Conservation (phyloP, 1,140 invertebrate species). For the Drosophila santomea region DNA sequence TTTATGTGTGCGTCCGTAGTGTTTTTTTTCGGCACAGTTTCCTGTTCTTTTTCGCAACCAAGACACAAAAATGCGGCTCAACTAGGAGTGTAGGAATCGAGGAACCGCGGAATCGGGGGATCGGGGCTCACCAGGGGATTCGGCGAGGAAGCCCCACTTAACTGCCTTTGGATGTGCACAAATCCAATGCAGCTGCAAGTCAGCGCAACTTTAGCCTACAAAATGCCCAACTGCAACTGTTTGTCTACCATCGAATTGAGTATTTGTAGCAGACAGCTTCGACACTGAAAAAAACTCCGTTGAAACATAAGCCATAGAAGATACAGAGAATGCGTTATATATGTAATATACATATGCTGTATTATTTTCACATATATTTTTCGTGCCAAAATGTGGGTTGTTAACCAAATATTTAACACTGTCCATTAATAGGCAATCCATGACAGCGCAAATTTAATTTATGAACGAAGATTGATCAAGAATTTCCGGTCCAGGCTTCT, state of each 20-base stretch:
- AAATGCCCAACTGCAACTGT: constrained; percentile 48
- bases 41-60: constrained; percentile 80
- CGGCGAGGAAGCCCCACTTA: constrained; percentile 55
- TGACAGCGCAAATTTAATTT: not conserved
- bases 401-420: not conserved
- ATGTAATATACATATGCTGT: too few relatives aligned
- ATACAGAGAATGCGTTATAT: too few relatives aligned
- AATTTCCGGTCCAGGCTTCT: constrained; percentile 26
- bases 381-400: not conserved
- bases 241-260: constrained; percentile 34
- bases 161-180: constrained; percentile 54
- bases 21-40: constrained; percentile 50
- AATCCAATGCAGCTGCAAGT: constrained; percentile 49
- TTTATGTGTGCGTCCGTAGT: constrained; percentile 17
- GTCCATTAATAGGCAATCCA: too few relatives aligned
- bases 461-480: not conserved
- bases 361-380: not conserved
- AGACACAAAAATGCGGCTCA: constrained; percentile 72
- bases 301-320: not conserved
- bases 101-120: constrained; percentile 19
- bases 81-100: constrained; percentile 54
- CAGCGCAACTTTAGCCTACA: constrained; percentile 28
- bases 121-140: constrained; percentile 17
- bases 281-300: constrained; percentile 17
- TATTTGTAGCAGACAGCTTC: constrained; percentile 41